Evolutionary conservation across 1,140 invertebrate species (phyloP).

Genomic region (Stratiolaelaps scimitus): DNA sequence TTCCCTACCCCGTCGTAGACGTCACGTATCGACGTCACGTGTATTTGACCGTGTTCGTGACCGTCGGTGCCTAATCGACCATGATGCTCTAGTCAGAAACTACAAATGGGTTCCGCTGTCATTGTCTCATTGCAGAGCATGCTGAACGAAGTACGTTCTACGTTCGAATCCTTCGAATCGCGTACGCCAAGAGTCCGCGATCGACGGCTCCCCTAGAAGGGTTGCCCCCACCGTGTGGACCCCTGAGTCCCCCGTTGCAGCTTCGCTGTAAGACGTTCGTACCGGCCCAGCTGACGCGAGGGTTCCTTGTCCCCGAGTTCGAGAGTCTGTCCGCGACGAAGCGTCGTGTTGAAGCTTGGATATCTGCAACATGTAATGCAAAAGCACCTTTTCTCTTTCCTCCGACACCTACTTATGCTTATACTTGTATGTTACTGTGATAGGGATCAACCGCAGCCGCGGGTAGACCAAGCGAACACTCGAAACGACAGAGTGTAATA

Average conservation of each 20-base stretch:
- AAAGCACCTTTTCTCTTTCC: not conserved
- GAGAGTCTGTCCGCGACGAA: slow-evolving; percentile 31
- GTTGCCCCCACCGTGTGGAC: not conserved
- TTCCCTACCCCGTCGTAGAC: too few species aligned
- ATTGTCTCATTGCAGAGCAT: slow-evolving; percentile 32
- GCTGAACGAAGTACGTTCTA: slow-evolving; percentile 33
- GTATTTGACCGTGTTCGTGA: too few species aligned
- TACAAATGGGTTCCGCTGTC: too few species aligned
- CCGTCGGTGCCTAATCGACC: too few species aligned
- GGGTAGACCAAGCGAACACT: slow-evolving; percentile 7
- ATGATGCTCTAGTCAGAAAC: too few species aligned
- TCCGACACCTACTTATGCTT: not conserved
- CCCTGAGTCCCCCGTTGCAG: slow-evolving; percentile 4
- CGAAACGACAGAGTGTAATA: too few species aligned
- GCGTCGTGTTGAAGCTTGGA: slow-evolving; percentile 31
- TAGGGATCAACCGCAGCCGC: slow-evolving; percentile 19
- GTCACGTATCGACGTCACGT: too few species aligned
- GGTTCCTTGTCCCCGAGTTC: slow-evolving; percentile 32
- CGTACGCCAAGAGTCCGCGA: slow-evolving; percentile 32
- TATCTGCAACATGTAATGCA: slow-evolving; percentile 33
- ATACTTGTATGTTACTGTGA: too few species aligned
- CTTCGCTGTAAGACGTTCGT: slow-evolving; percentile 34
- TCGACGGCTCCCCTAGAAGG: not conserved
- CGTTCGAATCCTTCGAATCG: slow-evolving; percentile 36
- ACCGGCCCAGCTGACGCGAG: slow-evolving; percentile 30